Evolutionary conservation across 1,140 invertebrate genomes (phyloP), one percentile per base, ranked within the genome.

Genomic region (Zophobas atratus): DNA sequence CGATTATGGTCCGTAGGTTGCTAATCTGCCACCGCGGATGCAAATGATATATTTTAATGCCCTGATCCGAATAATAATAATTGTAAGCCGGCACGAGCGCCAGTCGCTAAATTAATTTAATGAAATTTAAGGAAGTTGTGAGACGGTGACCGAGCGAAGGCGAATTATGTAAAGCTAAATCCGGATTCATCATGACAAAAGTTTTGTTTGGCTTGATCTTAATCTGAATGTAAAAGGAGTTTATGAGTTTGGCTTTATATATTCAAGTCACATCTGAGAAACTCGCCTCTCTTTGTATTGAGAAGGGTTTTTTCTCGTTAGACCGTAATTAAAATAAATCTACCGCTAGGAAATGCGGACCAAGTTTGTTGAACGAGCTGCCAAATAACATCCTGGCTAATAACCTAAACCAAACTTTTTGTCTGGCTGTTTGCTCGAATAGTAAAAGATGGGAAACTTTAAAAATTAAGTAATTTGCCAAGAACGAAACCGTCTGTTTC

Each of bases 261-360:
- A 75, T 75, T 75, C 72, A 32, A 75, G 72, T 41, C 60, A 76
- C 57, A 76, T 57, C 72, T 38, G 46, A 72, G 70, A 34, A 53
- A 55, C 48, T 51, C 5, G 70, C 70, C 48, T 57, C 38, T 75
- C 55, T 75, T 67, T 75, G 55, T 75, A 56, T 75, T 60, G 38
- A 46, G 34, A 49, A 73, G 53, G 67, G 72, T 75, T 74, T 67
- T 67, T 55, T 41, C 77, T 79, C 78, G 75, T 79, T 73, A 79
- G 70, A 72, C 55, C 78, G 74, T 79, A 79, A 79, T 79, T 79
- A 79, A 79, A 79, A 79, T 79, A 79, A 79, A 79, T 79, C 78
- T 77, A 77, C 78, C 49, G 57, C 38, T 70, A 49, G 53, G 48
- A 74, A 78, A 75, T 75, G 34, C 72, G 39, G 6, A 48, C 36